Evolutionary conservation across 2,888 invertebrate species (phyloP).

Genomic region (Argyresthia goedartella): DNA sequence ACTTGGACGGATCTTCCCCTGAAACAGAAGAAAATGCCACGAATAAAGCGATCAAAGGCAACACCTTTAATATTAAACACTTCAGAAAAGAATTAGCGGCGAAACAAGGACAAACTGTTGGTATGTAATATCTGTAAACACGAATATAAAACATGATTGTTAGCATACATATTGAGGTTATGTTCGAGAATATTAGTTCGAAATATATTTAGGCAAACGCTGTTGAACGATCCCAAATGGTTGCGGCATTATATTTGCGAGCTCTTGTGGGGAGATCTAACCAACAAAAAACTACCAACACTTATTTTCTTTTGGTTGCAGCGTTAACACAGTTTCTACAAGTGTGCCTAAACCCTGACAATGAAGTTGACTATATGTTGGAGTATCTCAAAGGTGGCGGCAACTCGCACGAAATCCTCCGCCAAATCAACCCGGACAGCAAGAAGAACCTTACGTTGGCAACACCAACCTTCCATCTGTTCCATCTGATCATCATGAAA

Average conservation of each 20-base stretch:
- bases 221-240: too few relatives aligned
- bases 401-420: conserved; percentile 77
- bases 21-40: conserved; percentile 22
- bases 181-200: too few relatives aligned
- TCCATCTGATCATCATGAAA: conserved; percentile 76
- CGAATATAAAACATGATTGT: too few relatives aligned
- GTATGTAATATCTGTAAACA: conserved; percentile 33
- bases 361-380: conserved; percentile 60
- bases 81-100: conserved; percentile 69
- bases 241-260: too few relatives aligned
- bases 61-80: conserved; percentile 68
- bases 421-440: conserved; percentile 72
- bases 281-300: neutral
- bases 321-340: conserved; percentile 74
- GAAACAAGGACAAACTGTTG: conserved; percentile 65
- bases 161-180: too few relatives aligned
- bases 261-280: too few relatives aligned
- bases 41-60: conserved; percentile 21
- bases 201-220: too few relatives aligned
- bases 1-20: conserved; percentile 28
- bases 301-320: conserved; percentile 29
- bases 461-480: conserved; percentile 73
- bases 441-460: conserved; percentile 72
- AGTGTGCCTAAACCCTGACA: conserved; percentile 62
- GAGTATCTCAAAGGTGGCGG: conserved; percentile 80